Evolutionary conservation across 2,797 vertebrate species (phyloP).

Genomic region (Helarctos malayanus): DNA sequence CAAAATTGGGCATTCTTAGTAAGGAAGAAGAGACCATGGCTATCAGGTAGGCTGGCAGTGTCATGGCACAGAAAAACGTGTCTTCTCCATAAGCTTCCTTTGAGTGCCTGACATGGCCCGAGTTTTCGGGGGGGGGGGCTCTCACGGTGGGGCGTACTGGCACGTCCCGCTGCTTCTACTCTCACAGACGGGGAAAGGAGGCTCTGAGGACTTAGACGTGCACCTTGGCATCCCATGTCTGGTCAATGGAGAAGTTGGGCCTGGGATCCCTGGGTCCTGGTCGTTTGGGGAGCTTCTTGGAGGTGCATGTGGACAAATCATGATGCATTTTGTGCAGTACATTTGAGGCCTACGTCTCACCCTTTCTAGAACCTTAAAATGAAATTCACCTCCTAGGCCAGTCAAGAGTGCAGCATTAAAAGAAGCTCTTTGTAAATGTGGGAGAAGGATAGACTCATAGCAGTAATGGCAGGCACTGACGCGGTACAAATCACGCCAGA

Average conservation of each 20-base stretch:
- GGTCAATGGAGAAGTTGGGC: background rate
- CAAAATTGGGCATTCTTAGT: background rate
- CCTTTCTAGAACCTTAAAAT: conserved; percentile 32
- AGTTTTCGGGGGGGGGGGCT: background rate
- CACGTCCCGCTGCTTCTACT: background rate
- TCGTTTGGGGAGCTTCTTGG: background rate
- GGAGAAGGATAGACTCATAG: background rate
- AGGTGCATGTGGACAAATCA: background rate
- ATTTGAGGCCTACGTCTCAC: background rate
- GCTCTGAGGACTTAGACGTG: background rate
- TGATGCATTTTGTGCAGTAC: background rate
- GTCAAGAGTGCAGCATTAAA: background rate
- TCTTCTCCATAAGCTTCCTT: background rate
- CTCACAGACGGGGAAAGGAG: background rate
- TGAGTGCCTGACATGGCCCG: background rate
- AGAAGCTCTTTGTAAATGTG: background rate
- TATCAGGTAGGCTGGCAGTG: background rate
- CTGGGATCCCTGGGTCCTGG: background rate
- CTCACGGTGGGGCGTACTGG: background rate
- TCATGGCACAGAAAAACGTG: background rate
- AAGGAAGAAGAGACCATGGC: background rate
- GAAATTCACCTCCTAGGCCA: conserved; percentile 59
- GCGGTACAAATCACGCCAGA: conserved; percentile 62
- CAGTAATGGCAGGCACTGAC: conserved; percentile 60
- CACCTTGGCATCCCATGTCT: background rate